Base-by-base conservation (phyloP, 2,113 vertebrate genomes). In the Oncorhynchus nerka region DNA sequence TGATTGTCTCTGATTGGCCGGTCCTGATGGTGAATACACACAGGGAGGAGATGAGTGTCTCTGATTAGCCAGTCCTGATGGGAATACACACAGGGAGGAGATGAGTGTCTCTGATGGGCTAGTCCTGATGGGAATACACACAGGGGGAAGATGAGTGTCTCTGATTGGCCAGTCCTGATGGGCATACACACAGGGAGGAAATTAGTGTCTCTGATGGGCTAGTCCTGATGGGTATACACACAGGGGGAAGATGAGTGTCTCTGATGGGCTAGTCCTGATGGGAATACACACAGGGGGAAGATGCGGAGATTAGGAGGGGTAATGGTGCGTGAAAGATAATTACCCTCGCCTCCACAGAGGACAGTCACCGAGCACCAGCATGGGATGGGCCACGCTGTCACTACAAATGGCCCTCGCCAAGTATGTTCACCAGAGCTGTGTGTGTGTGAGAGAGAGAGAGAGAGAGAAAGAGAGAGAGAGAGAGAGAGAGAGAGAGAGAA, bases 241-340 rank as follows among this genome's bases (percentile, higher is more conserved):
- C 75, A 66, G 65, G n/a, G 8, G 7, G 76, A 75, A 28, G 57
- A 26, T 68, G 82, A 81, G 70, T 65, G 39, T 34, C 76, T 75
- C 75, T 77, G 84, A 84, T 82, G 82, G 83, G 79, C 74, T 76
- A 79, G n/a, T 22, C 68, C 84, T 84, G 85, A 80, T 78, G 82
- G 74, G 67, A 80, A 81, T 12, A 77, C 39, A 48, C 77, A 71
- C 75, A 62, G 65, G n/a, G 8, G 32, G 32, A 6, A 34, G 32
- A 34, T 34, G 32, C 5, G 76, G 77, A 28, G 62, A 32, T 68
- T 80, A 81, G 70, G 75, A 76, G 71, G 11, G 51, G 62, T 89
- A 90, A 90, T 86, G 86, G 85, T 68, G 75, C 68, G 61, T 86
- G 86, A 83, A 84, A 84, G 76, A 90, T 81, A 87, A 87, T 84